These are phyloP conservation scores for Myanophis thanlyinensis DNA, from an alignment of 2,113 vertebrate genomes.

Conservation along the genomic window DNA sequence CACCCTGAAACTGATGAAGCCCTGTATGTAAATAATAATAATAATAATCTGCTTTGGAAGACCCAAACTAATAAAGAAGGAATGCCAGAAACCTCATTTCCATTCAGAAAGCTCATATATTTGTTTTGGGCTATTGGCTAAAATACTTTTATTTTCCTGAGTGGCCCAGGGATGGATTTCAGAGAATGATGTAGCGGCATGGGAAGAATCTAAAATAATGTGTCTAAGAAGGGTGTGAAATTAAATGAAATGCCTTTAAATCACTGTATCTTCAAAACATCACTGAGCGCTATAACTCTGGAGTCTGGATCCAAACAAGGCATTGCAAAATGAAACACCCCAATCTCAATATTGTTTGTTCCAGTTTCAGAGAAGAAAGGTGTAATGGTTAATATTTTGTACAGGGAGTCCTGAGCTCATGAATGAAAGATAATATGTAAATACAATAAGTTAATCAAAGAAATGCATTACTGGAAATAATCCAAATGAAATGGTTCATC, in stretches of 20 bases:
- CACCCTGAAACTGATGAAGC: not conserved
- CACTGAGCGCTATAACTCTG: not conserved
- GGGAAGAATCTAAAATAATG: not conserved
- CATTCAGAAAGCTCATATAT: not conserved
- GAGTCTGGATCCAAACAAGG: not conserved
- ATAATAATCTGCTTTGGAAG: not conserved
- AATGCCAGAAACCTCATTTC: not conserved
- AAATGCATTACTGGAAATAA: not conserved
- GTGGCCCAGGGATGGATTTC: not conserved
- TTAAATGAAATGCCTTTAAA: not conserved
- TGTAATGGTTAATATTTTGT: not conserved
- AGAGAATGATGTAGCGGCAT: not conserved
- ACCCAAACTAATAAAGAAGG: not conserved
- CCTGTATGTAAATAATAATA: not conserved
- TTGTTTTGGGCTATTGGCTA: not conserved
- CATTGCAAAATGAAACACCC: too few relatives aligned
- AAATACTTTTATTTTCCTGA: not conserved
- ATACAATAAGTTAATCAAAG: not conserved
- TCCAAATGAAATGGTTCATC: not conserved
- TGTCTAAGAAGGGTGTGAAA: not conserved
- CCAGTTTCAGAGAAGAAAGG: not conserved
- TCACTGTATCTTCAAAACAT: not conserved
- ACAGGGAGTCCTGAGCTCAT: not conserved
- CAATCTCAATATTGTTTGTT: not conserved
- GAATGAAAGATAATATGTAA: not conserved